Evolutionary conservation across 2,888 invertebrate species (phyloP), one percentile per base, ranked within the genome.

Genomic region (Scelioninae gen. 1): DNA sequence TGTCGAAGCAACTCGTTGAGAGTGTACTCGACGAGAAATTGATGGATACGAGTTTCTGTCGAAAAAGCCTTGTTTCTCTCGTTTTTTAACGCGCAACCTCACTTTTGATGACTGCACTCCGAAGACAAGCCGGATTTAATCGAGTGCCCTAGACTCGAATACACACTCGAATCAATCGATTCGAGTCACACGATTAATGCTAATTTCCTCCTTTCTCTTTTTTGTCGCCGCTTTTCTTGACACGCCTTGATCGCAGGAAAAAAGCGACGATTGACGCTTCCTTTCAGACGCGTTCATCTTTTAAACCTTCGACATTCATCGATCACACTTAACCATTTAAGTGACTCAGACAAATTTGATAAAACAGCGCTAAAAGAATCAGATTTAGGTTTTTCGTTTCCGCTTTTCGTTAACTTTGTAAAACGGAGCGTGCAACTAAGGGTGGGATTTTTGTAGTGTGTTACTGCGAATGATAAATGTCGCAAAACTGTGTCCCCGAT

Each of bases 131-230:
- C 75, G 82, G 62, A 79, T 82, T 79, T 79, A 85, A 75, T 84
- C 82, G 76, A 85, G 84, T 53, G 69, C 71, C 55, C 81, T 79
- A 78, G 75, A 84, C 72, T 83, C 80, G 66, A 83, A 76, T 82
- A 76, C 77, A 72, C 71, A 32, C 83, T 84, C 79, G 68, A 84
- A 82, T 68, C 65, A 65, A 82, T 80, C 79, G 71, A 78, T 63
- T 53, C 49, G 62, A 85, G 79, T 83, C 77, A 71, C 83, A 60
- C 71, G 79, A 82, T 77, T 84, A 82, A 81, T 76, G 76, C 77
- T 82, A 72, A 84, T 83, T 81, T 43, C 40, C 40, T 11, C 47
- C 11, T 29, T 10, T n/a, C 62, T 32, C 66, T 66, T 58, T 51
- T 29, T 56, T 63, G 10, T 40, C 31, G 23, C 51, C 10, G 47